These are phyloP conservation scores for Planococcus citri DNA, from an alignment of 1,140 invertebrate genomes.

Conservation along the genomic window DNA sequence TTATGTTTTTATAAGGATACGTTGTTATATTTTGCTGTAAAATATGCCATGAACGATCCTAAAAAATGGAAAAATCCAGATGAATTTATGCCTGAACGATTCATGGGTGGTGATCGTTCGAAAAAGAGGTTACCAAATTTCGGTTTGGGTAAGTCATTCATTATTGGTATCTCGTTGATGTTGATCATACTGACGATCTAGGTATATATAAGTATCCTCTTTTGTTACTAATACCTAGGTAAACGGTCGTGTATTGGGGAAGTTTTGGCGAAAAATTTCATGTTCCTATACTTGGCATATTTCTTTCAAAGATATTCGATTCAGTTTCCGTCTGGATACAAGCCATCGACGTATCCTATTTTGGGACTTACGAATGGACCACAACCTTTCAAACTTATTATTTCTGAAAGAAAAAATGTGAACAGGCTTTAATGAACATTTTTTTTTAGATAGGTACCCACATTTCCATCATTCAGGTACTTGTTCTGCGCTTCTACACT, in stretches of 20 bases:
- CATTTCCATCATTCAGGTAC: no score
- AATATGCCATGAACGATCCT: background rate
- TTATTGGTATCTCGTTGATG: no score
- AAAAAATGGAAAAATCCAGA: background rate
- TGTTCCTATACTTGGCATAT: background rate
- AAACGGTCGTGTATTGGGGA: slow-evolving; percentile 13
- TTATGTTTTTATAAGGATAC: background rate
- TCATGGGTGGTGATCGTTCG: background rate
- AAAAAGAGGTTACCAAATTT: background rate
- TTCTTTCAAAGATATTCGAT: slow-evolving; percentile 12
- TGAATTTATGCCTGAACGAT: slow-evolving; percentile 1
- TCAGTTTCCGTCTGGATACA: background rate
- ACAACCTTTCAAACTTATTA: background rate
- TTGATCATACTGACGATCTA: background rate
- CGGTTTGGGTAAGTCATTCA: background rate
- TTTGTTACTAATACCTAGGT: background rate
- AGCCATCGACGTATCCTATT: background rate
- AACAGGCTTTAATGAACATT: no score
- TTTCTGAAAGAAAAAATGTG: background rate
- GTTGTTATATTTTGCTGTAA: background rate
- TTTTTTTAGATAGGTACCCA: no score
- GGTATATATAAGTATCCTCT: background rate
- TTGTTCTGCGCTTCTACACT: no score
- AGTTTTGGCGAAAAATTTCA: background rate
- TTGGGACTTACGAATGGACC: background rate